These are phyloP conservation scores for Aethina tumida DNA, from an alignment of 1,140 invertebrate species.

Conservation along the genomic window DNA sequence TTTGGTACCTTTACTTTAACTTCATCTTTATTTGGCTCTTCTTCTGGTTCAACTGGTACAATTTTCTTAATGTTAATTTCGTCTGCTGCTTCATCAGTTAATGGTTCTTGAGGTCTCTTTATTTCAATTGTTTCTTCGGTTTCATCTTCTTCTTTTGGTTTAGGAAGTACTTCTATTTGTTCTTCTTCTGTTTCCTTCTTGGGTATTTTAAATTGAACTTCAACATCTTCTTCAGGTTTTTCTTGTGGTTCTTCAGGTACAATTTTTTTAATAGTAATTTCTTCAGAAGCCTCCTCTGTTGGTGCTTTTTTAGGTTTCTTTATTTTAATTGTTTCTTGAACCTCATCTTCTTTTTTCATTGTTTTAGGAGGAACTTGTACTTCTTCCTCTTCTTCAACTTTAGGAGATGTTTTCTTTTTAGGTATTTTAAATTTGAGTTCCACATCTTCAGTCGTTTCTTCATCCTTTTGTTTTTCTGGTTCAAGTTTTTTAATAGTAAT, in stretches of 20 bases:
- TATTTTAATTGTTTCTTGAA: too few species aligned
- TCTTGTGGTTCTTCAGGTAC: not conserved
- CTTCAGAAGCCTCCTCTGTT: too few species aligned
- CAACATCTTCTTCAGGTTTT: too few species aligned
- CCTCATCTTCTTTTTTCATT: too few species aligned
- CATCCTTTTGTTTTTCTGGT: slow-evolving; percentile 4
- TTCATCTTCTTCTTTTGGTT: slow-evolving; percentile 9
- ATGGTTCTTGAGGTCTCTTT: slow-evolving; percentile 38
- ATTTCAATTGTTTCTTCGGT: slow-evolving; percentile 28
- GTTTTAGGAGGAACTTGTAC: too few species aligned
- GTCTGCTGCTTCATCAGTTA: slow-evolving; percentile 29
- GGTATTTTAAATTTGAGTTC: not conserved
- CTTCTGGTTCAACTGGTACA: slow-evolving; percentile 15
- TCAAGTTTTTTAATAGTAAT: slow-evolving; percentile 17
- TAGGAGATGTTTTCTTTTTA: not conserved
- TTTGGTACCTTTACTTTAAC: slow-evolving; percentile 25
- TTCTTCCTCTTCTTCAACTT: not conserved
- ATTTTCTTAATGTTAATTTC: slow-evolving; percentile 52
- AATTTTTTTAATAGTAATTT: not conserved
- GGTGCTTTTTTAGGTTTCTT: too few species aligned
- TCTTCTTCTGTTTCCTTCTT: too few species aligned
- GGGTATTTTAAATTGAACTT: too few species aligned
- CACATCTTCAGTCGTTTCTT: not conserved
- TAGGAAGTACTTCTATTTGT: too few species aligned
- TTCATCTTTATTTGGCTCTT: too few species aligned